A percentile compares a stretch with the other conserved stretches of the same genome.
Evolutionary conservation across 1,140 invertebrate species (phyloP).

Genomic region (Vanessa tameamea): DNA sequence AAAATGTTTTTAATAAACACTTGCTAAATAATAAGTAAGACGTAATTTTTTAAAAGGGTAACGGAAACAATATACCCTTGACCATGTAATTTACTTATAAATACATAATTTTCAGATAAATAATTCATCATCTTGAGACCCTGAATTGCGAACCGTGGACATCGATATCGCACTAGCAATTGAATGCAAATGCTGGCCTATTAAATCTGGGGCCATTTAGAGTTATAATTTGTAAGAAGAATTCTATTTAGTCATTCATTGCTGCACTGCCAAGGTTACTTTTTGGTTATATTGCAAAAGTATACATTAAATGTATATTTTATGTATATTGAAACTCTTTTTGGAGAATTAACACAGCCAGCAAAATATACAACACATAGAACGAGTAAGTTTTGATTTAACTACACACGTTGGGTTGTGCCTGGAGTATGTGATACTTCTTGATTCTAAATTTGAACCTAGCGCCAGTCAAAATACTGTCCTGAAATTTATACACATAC

Average conservation of each 20-base stretch:
- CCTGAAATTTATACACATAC: too few relatives aligned
- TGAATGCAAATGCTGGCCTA: constrained; percentile 45
- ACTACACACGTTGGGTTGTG: too few relatives aligned
- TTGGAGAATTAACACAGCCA: too few relatives aligned
- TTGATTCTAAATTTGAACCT: too few relatives aligned
- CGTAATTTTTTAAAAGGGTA: neutral
- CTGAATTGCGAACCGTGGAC: constrained; percentile 33
- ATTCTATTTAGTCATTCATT: neutral
- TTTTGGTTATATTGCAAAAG: neutral
- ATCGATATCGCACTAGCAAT: constrained; percentile 35
- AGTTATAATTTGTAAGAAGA: constrained; percentile 1
- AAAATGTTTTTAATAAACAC: too few relatives aligned
- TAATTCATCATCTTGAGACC: constrained; percentile 33
- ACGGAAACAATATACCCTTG: constrained; percentile 23
- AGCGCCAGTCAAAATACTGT: too few relatives aligned
- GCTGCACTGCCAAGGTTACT: neutral
- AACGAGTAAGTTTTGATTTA: too few relatives aligned
- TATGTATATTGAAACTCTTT: too few relatives aligned
- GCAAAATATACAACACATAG: too few relatives aligned
- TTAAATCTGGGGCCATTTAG: constrained; percentile 25
- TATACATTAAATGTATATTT: too few relatives aligned
- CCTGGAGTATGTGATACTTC: too few relatives aligned
- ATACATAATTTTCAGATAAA: constrained; percentile 20
- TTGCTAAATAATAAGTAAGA: too few relatives aligned
- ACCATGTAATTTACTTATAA: constrained; percentile 24